phyloP scores from a whole-genome alignment of 1,140 invertebrate species.

The Acromyrmex echinatior region DNA sequence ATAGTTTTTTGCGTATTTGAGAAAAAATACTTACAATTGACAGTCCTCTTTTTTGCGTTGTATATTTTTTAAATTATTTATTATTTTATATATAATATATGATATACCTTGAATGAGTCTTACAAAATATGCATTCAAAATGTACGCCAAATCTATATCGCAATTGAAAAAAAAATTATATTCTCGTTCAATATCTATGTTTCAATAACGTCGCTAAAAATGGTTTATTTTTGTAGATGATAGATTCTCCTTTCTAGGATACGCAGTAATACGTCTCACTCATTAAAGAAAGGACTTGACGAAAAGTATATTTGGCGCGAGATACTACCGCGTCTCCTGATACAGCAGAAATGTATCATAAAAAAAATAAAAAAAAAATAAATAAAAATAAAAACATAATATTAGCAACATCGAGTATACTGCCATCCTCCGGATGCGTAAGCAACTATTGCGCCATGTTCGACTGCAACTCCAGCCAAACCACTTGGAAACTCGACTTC shows the following conservation, averaged over 20 bases:
- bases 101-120: too few species aligned
- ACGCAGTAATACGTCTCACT: not conserved
- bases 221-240: not conserved
- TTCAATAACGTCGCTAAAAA: not conserved
- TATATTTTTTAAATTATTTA: too few species aligned
- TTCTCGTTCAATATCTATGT: not conserved
- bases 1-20: not conserved
- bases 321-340: not conserved
- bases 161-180: not conserved
- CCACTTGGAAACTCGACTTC: constrained; percentile 51
- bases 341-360: not conserved
- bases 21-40: not conserved
- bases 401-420: constrained; percentile 74
- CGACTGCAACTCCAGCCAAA: constrained; percentile 59
- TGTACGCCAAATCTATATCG: not conserved
- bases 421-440: constrained; percentile 81
- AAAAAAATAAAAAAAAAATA: not conserved
- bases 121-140: not conserved
- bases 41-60: too few species aligned
- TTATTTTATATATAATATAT: too few species aligned
- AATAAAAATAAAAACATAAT: not conserved
- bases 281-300: not conserved
- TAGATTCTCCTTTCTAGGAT: not conserved
- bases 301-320: not conserved
- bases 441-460: constrained; percentile 74